A percentile compares a stretch with the other conserved stretches of the same genome.
phyloP scores from a whole-genome alignment of 2,888 invertebrate species.

The Ichneumoninae sp. region DNA sequence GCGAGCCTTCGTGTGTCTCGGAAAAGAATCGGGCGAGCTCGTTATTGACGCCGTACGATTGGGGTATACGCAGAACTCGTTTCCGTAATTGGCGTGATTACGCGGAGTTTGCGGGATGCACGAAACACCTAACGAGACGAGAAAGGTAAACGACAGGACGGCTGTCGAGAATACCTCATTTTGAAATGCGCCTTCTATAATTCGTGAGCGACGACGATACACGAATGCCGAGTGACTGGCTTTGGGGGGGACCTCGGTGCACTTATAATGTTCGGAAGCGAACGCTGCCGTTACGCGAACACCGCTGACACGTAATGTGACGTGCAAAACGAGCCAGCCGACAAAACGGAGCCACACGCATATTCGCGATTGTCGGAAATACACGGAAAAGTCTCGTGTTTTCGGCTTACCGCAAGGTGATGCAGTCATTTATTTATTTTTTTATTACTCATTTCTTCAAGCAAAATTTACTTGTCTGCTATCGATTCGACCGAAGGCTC shows the following conservation, averaged over 20 bases:
- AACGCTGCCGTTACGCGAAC: slow-evolving; percentile 60
- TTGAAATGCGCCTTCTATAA: slow-evolving; percentile 62
- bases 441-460: too few relatives aligned
- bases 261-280: slow-evolving; percentile 54
- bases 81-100: slow-evolving; percentile 76
- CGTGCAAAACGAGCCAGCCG: slow-evolving; percentile 69
- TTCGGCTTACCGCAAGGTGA: slow-evolving; percentile 21
- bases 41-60: slow-evolving; percentile 70
- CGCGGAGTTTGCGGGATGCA: slow-evolving; percentile 58
- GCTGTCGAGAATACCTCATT: slow-evolving; percentile 50
- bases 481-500: too few relatives aligned
- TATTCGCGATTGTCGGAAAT: slow-evolving; percentile 51
- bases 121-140: slow-evolving; percentile 59
- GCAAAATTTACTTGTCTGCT: too few relatives aligned
- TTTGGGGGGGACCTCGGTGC: slow-evolving; percentile 25
- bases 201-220: slow-evolving; percentile 62
- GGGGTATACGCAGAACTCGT: slow-evolving; percentile 72
- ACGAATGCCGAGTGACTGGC: slow-evolving; percentile 27
- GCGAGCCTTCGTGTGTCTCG: slow-evolving; percentile 59
- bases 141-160: slow-evolving; percentile 29
- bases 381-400: slow-evolving; percentile 36
- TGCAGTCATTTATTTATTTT: background rate
- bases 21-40: slow-evolving; percentile 65
- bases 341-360: slow-evolving; percentile 76
- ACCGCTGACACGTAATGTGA: slow-evolving; percentile 69